These are phyloP conservation scores for Charaxes varanes DNA, from an alignment of 1,140 invertebrate species.

Conservation along the genomic window DNA sequence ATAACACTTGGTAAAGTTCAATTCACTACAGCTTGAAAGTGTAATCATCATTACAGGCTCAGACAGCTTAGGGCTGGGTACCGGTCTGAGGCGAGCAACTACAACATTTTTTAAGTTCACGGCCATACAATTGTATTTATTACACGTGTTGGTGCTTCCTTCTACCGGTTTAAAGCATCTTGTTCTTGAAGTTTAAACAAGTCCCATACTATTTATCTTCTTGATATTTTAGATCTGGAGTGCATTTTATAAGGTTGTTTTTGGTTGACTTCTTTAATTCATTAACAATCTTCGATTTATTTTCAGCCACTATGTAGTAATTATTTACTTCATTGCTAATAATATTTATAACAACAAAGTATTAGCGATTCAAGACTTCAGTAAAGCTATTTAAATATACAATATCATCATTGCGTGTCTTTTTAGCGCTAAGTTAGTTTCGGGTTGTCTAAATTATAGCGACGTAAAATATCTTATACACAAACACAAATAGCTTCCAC, in stretches of 20 bases:
- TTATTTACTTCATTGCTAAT: no score
- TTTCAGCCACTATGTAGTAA: no score
- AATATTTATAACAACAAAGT: no score
- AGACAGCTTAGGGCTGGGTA: conserved; percentile 14
- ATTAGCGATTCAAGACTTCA: no score
- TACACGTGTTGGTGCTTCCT: conserved; percentile 40
- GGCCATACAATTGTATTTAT: conserved; percentile 45
- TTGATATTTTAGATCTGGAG: neutral
- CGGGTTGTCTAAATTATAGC: neutral
- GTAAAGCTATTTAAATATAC: no score
- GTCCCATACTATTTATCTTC: no score
- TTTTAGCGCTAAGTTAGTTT: neutral
- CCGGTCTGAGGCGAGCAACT: conserved; percentile 35
- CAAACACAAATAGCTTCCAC: conserved; percentile 7
- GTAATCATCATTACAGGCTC: no score
- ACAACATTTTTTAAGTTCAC: conserved; percentile 43
- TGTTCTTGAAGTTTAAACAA: no score
- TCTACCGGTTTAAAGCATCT: conserved; percentile 20
- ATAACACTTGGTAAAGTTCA: no score
- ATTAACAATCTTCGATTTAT: no score
- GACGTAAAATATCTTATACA: conserved; percentile 5
- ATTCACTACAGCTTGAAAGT: no score
- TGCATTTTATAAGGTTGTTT: neutral
- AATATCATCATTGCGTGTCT: neutral
- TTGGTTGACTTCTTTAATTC: no score